These are phyloP conservation scores for Leptothorax acervorum DNA, from an alignment of 2,888 invertebrate species.

Conservation along the genomic window DNA sequence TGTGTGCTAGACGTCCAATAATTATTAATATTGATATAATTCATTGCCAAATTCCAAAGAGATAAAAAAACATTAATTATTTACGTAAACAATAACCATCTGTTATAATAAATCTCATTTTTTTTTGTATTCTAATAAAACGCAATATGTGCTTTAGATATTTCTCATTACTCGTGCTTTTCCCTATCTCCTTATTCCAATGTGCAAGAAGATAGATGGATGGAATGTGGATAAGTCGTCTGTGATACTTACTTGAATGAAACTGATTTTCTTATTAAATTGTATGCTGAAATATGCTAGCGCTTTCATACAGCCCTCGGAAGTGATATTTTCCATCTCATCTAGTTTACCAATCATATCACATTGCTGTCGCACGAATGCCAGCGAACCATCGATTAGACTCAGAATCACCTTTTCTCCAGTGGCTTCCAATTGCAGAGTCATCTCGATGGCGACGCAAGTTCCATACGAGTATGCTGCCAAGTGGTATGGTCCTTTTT, in stretches of 20 bases:
- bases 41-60: not conserved
- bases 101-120: no score
- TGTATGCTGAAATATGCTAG: conserved; percentile 94
- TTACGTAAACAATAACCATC: not conserved
- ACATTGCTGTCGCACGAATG: conserved; percentile 92
- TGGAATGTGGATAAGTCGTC: not conserved
- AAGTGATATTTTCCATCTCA: conserved; percentile 72
- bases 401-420: conserved; percentile 89
- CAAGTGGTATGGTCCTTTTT: conserved; percentile 94
- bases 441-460: conserved; percentile 98
- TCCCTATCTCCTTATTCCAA: not conserved
- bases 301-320: conserved; percentile 85
- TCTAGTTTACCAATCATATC: conserved; percentile 74
- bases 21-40: not conserved
- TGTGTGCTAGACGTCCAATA: not conserved
- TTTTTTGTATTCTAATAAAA: no score
- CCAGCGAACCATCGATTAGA: conserved; percentile 96
- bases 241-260: conserved; percentile 87
- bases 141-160: no score
- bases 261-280: conserved; percentile 91
- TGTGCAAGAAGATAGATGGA: not conserved
- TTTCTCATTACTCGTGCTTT: not conserved
- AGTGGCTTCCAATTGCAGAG: conserved; percentile 91
- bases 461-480: conserved; percentile 99
- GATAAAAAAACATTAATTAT: not conserved